Conservation (phyloP, 2,888 invertebrate species). For the Eupithecia insigniata region DNA sequence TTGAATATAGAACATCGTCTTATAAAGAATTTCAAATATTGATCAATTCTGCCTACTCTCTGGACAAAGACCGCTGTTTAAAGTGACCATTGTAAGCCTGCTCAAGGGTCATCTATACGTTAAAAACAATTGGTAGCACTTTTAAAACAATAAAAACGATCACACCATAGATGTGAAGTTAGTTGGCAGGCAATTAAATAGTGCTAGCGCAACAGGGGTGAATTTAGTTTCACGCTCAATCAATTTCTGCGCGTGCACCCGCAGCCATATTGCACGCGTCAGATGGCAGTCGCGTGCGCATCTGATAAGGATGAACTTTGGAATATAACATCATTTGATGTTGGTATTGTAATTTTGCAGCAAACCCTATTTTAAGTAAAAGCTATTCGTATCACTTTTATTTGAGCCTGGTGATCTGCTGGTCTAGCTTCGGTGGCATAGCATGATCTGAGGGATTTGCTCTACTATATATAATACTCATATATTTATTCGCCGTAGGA, state of each 20-base stretch:
- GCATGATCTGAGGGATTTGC: not conserved
- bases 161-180: slow-evolving; percentile 54
- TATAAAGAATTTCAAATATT: no score
- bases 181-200: slow-evolving; percentile 76
- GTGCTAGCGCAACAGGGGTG: slow-evolving; percentile 74
- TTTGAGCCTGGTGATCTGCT: not conserved
- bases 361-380: not conserved
- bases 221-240: slow-evolving; percentile 84
- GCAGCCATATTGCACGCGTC: slow-evolving; percentile 84
- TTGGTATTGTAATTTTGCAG: not conserved
- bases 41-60: no score
- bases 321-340: slow-evolving; percentile 31
- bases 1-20: no score
- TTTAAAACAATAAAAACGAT: slow-evolving; percentile 57
- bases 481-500: no score
- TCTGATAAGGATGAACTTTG: slow-evolving; percentile 57
- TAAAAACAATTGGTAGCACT: not conserved
- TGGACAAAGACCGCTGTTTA: no score
- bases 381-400: not conserved
- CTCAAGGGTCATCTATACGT: no score
- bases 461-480: no score
- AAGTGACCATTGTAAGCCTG: no score
- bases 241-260: slow-evolving; percentile 81
- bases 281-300: slow-evolving; percentile 69
- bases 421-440: not conserved